phyloP scores from a whole-genome alignment of 2,113 vertebrate genomes.

The Brachirus orientalis region DNA sequence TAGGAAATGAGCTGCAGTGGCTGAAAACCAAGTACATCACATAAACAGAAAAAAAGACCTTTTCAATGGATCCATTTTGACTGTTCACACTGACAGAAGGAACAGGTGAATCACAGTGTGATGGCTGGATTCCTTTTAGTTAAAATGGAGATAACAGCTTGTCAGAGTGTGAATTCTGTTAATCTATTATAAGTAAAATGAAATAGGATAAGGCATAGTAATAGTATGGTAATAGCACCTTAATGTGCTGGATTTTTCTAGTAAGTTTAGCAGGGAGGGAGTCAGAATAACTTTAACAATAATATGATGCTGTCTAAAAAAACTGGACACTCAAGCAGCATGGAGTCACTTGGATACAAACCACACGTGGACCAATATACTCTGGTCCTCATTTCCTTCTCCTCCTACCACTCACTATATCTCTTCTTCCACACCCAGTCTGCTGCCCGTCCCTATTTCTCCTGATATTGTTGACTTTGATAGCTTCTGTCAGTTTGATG shows the following conservation, averaged over 20 bases:
- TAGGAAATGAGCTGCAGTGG: neutral
- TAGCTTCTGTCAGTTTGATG: slow-evolving; percentile 44
- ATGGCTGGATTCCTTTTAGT: neutral
- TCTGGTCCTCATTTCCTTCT: neutral
- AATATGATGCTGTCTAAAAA: neutral
- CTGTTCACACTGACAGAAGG: neutral
- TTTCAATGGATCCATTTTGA: neutral
- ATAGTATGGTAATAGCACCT: no score
- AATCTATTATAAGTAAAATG: neutral
- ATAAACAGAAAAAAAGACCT: neutral
- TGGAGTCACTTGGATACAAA: no score
- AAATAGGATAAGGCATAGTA: neutral
- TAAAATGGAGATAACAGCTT: neutral
- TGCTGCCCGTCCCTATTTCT: slow-evolving; percentile 7
- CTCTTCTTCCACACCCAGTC: neutral
- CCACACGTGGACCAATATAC: neutral
- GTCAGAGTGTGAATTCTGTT: neutral
- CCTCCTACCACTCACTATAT: neutral
- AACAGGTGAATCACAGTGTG: neutral
- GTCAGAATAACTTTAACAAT: no score
- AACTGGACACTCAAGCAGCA: neutral
- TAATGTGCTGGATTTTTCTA: no score
- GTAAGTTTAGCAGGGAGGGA: no score
- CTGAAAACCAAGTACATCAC: neutral
- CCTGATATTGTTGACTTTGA: slow-evolving; percentile 37